phyloP scores from a whole-genome alignment of 37 sponge, comb jelly and placozoan species.

The Lycopodina hypogea region DNA sequence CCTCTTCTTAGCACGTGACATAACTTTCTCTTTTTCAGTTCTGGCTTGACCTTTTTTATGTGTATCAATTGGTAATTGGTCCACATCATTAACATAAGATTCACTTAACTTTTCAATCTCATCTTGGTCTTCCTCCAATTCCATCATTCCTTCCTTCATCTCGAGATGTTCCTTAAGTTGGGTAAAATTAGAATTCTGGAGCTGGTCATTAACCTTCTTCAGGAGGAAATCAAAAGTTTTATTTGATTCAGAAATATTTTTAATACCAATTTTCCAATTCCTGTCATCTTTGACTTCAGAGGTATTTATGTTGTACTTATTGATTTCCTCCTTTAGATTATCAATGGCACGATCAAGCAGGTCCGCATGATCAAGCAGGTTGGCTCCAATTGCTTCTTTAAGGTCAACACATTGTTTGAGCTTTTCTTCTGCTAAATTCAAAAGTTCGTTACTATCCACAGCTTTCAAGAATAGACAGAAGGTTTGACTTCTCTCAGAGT shows the following conservation, averaged over 20 bases:
- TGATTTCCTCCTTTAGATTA: constrained; percentile 3
- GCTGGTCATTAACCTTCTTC: background rate
- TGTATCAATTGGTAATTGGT: background rate
- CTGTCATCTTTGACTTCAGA: background rate
- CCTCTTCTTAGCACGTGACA: constrained; percentile 8
- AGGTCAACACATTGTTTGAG: background rate
- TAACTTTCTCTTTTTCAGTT: background rate
- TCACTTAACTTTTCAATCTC: background rate
- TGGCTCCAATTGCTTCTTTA: background rate
- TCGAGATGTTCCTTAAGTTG: background rate
- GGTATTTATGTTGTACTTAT: background rate
- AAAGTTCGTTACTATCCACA: no score
- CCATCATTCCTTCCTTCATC: background rate
- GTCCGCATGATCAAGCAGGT: constrained; percentile 8
- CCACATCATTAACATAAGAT: background rate
- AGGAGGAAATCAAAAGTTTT: constrained; percentile 1
- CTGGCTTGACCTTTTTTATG: background rate
- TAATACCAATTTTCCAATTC: constrained; percentile 9
- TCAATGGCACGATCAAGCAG: constrained; percentile 14
- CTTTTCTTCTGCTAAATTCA: background rate
- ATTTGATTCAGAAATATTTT: background rate
- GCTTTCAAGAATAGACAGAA: background rate
- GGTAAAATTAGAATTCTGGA: background rate
- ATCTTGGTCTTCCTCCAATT: background rate
- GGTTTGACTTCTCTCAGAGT: background rate